Base-by-base conservation (phyloP, 2,113 vertebrate genomes). In the Sinocyclocheilus maitianheensis region DNA sequence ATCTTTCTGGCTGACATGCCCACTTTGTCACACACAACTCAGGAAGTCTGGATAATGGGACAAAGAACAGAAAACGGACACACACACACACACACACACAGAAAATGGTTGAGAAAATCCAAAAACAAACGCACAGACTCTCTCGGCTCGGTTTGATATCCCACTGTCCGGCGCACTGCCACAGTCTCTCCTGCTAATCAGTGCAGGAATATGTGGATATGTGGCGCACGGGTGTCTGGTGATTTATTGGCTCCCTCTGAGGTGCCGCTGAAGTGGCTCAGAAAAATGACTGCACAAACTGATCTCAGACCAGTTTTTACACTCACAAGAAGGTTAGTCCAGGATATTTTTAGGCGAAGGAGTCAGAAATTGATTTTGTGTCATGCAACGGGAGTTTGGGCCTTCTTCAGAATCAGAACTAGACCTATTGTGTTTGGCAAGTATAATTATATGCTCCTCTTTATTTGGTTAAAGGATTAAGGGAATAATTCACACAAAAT, bases 171-270 rank as follows among this genome's bases (percentile, higher is more conserved):
- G 65, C 37, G 26, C 55, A 14, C 55, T 37, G 62, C 34, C 92
- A 90, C 91, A 92, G 91, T 92, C 91, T 91, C 90, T 90, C 85
- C 87, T 86, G 88, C 89, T 91, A 93, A 92, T 93, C 93, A 88
- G 90, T 74, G 91, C 92, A 93, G 91, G 92, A 88, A 87, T 93
- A 89, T 90, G 91, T 92, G 93, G 89, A 43, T 43, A 58, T 10
- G 13, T 8, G 74, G 62, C 90, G 88, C 88, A 87, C 83, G 26
- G 90, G 92, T 90, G 89, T 90, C 80, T 87, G 46, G 90, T 93
- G 93, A 94, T 94, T 94, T 94, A 94, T 94, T 91, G 91, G 90
- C n/a, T 88, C 88, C 89, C 89, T 89, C 80, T 62, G 86, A 89
- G 80, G 79, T 93, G 51, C 89, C 87, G 88, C 80, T 62, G 87